Percentiles rank a stretch among this genome's conserved stretches.
phyloP scores from a whole-genome alignment of 2,113 vertebrate species.

The Mastomys natalensis region DNA sequence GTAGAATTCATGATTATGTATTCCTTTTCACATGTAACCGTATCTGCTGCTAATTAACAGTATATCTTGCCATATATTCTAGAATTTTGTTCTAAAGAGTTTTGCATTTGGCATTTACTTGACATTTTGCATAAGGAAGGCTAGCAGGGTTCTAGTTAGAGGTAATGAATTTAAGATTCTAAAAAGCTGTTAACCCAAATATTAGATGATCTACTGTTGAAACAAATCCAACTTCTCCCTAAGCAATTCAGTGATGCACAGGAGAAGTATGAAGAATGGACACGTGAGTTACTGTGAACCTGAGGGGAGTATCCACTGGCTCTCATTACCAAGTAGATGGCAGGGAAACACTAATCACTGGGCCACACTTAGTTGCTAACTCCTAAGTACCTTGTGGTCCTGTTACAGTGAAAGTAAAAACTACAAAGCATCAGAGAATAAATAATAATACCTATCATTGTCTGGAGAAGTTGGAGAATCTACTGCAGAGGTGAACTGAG shows the following conservation, averaged over 20 bases:
- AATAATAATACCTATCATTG: background rate
- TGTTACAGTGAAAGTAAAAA: constrained; percentile 7
- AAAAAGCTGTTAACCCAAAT: constrained; percentile 28
- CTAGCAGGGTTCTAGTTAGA: constrained; percentile 2
- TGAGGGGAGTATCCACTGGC: background rate
- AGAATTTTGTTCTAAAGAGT: constrained; percentile 23
- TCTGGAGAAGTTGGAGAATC: background rate
- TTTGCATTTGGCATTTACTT: constrained; percentile 2
- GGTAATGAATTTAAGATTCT: constrained; percentile 30
- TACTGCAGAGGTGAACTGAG: background rate
- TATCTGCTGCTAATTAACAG: constrained; percentile 9
- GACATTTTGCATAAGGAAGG: background rate
- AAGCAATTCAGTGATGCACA: background rate
- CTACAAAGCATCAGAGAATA: background rate
- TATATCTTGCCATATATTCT: background rate
- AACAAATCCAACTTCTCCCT: background rate
- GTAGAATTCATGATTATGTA: constrained; percentile 8
- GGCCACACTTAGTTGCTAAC: background rate
- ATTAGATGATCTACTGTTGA: background rate
- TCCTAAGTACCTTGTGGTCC: background rate
- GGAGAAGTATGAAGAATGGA: background rate
- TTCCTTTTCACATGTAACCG: constrained; percentile 5
- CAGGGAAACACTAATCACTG: background rate
- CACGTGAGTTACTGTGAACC: background rate
- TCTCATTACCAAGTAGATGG: background rate